A percentile compares a stretch with the other conserved stretches of the same genome.
Conservation (phyloP, 1,140 invertebrate genomes). For the Bemisia tabaci region DNA sequence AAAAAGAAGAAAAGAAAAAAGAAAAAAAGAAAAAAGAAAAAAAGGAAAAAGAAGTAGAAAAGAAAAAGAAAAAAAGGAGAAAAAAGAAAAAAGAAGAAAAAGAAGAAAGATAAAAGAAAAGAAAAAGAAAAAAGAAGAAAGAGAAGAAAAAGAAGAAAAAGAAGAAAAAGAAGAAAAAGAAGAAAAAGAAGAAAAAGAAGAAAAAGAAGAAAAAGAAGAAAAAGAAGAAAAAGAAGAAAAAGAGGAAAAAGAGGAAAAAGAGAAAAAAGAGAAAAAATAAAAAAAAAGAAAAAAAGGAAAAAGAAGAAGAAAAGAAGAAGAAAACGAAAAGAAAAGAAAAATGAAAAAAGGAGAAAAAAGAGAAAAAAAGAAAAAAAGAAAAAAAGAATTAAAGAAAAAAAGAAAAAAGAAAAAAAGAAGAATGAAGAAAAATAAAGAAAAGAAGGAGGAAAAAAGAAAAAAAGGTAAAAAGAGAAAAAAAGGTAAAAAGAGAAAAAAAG, state of each 20-base stretch:
- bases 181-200: background rate
- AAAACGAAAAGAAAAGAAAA: background rate
- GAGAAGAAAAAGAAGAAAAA: background rate
- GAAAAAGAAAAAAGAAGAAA: background rate
- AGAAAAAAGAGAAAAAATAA: background rate
- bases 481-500: too few relatives aligned
- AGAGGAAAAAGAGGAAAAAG: background rate
- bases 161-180: background rate
- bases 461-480: background rate
- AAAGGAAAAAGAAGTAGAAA: too few relatives aligned
- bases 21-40: too few relatives aligned
- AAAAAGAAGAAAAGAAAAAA: too few relatives aligned
- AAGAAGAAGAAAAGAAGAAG: background rate
- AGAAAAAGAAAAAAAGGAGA: too few relatives aligned
- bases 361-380: background rate
- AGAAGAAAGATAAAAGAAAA: background rate
- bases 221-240: background rate
- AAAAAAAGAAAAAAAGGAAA: background rate
- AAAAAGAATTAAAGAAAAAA: background rate
- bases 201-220: background rate
- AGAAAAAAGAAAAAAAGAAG: background rate
- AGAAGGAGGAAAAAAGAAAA: background rate
- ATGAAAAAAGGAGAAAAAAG: background rate
- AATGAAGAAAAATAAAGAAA: background rate
- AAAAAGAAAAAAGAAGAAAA: background rate